Base-by-base conservation (phyloP, 1,140 invertebrate genomes). In the Antheraea pernyi region DNA sequence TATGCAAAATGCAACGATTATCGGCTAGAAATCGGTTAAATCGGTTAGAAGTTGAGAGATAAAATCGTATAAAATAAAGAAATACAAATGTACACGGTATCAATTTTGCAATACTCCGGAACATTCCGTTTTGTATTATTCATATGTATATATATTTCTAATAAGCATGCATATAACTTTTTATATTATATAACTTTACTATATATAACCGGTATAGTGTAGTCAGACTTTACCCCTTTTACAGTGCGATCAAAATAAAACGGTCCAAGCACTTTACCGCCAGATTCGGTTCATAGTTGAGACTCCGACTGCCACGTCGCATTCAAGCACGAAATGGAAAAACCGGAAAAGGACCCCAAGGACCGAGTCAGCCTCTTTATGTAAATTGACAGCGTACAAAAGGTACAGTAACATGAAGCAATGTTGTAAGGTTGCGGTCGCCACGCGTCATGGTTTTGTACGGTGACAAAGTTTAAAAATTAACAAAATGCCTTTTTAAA, bases 291-390 rank as follows among this genome's bases (percentile, higher is more conserved):
- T 59, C 72, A 69, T 67, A 79, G 74, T 82, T 81, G 76, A 71
- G 73, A 69, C 70, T 48, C 71, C 69, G 70, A 48, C 72, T 72
- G 72, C 72, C 65, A 71, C 70, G 74, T 81, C 74, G 80, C 77
- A 82, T 86, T 85, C 73, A 77, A 81, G 77, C 82, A 85, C 83
- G 84, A 88, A 85, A 86, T 83, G 80, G 83, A 79, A 85, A 85
- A 84, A 69, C 82, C 79, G 78, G 82, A 83, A 88, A 82, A 82
- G 84, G 82, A 80, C 84, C 85, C 84, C 68, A 75, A 88, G 85
- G 85, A 86, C 81, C 75, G 73, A 70, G 64, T 61, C 67, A 76
- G 75, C 70, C 80, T 86, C 82, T 88, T 88, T 88, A 88, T 86
- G 84, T 83, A 88, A 86, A 88, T 85, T 79, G 69, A 74, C 67